These are phyloP conservation scores for Acanthococcus lagerstroemiae DNA, from an alignment of 2,888 invertebrate species.

Conservation along the genomic window DNA sequence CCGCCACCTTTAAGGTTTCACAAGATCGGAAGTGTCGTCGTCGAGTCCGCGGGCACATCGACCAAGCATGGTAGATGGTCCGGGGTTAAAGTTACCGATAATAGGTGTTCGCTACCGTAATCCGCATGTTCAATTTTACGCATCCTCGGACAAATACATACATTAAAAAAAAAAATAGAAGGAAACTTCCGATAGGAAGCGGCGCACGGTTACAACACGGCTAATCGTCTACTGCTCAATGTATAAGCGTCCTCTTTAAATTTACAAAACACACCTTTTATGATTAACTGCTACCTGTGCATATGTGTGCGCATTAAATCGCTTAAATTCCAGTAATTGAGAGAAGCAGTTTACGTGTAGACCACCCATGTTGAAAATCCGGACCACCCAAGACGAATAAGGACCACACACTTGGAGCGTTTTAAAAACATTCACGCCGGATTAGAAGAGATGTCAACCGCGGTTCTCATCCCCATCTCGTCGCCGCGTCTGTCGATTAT, in stretches of 20 bases:
- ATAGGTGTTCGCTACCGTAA: too few relatives aligned
- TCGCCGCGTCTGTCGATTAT: background rate
- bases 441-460: conserved; percentile 29
- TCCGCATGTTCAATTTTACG: too few relatives aligned
- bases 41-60: too few relatives aligned
- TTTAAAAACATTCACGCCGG: conserved; percentile 29
- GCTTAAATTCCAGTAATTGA: conserved; percentile 29
- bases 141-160: too few relatives aligned
- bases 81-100: too few relatives aligned
- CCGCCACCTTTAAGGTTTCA: too few relatives aligned
- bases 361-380: conserved; percentile 28
- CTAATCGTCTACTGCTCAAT: background rate
- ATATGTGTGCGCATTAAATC: conserved; percentile 30
- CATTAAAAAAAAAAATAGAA: too few relatives aligned
- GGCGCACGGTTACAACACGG: background rate
- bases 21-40: too few relatives aligned
- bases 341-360: conserved; percentile 29
- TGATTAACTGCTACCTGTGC: conserved; percentile 29
- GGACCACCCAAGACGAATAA: conserved; percentile 26
- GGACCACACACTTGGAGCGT: conserved; percentile 26
- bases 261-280: conserved; percentile 30
- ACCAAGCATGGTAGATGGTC: too few relatives aligned
- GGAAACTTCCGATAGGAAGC: too few relatives aligned
- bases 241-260: conserved; percentile 1
- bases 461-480: conserved; percentile 12